Evolutionary conservation across 2,113 vertebrate genomes (phyloP).

Genomic region (Chaetodon auriga): DNA sequence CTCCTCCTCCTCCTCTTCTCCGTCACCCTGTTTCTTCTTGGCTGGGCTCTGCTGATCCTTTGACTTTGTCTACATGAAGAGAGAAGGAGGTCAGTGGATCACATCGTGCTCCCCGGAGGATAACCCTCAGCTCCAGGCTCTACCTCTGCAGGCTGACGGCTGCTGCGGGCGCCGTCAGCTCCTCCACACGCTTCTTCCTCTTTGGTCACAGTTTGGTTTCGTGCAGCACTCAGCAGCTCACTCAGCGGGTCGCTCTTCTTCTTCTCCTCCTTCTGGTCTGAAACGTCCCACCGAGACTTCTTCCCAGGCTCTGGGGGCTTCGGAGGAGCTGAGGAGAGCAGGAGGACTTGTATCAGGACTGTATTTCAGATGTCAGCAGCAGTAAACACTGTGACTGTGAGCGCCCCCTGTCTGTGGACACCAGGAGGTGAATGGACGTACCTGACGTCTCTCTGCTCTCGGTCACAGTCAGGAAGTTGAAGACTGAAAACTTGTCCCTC

Average conservation of each 20-base stretch:
- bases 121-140: too few relatives aligned
- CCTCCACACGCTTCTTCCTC: constrained; percentile 24
- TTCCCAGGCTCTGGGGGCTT: constrained; percentile 85
- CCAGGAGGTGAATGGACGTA: background rate
- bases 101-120: background rate
- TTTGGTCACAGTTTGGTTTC: constrained; percentile 77
- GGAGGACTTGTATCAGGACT: background rate
- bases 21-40: constrained; percentile 24
- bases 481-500: constrained; percentile 96
- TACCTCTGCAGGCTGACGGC: constrained; percentile 21
- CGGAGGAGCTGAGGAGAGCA: constrained; percentile 45
- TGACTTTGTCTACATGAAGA: constrained; percentile 16
- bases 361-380: too few relatives aligned
- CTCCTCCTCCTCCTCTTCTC: constrained; percentile 72
- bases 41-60: constrained; percentile 30
- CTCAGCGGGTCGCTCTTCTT: constrained; percentile 84
- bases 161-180: background rate
- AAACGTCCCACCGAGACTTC: constrained; percentile 92
- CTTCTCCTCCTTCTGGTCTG: constrained; percentile 76
- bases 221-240: constrained; percentile 85
- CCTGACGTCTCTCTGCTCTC: constrained; percentile 71
- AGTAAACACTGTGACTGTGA: too few relatives aligned
- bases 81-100: background rate
- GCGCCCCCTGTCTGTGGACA: constrained; percentile 5
- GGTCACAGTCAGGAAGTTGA: constrained; percentile 92